These are phyloP conservation scores for Aphaenogaster floridana DNA, from an alignment of 1,140 invertebrate genomes.

Conservation along the genomic window DNA sequence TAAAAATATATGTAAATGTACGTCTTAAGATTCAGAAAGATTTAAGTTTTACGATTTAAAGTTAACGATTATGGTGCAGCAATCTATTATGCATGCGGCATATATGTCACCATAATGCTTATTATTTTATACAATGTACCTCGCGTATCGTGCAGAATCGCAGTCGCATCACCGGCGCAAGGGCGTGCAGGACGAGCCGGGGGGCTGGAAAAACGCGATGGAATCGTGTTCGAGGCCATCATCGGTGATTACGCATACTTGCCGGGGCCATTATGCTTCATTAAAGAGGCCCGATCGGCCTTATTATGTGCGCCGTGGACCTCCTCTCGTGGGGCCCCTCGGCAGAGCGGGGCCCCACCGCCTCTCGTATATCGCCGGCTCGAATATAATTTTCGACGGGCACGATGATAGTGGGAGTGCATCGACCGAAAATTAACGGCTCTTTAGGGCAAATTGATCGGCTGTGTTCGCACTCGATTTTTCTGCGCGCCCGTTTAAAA, in stretches of 20 bases:
- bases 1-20: neutral
- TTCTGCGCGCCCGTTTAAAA: slow-evolving; percentile 64
- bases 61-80: slow-evolving; percentile 6
- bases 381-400: slow-evolving; percentile 83
- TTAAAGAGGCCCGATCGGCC: slow-evolving; percentile 84
- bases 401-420: slow-evolving; percentile 74
- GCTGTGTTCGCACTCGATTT: slow-evolving; percentile 85
- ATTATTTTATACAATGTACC: slow-evolving; percentile 53
- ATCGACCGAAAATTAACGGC: slow-evolving; percentile 82
- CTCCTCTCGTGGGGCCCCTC: slow-evolving; percentile 47
- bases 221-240: slow-evolving; percentile 76
- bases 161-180: neutral
- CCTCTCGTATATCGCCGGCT: slow-evolving; percentile 59
- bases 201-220: slow-evolving; percentile 68
- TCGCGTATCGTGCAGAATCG: neutral
- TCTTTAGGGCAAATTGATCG: slow-evolving; percentile 85
- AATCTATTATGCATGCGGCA: slow-evolving; percentile 50
- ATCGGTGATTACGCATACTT: slow-evolving; percentile 84
- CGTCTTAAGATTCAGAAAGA: neutral
- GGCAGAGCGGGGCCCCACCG: slow-evolving; percentile 16
- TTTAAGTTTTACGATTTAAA: neutral
- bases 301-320: slow-evolving; percentile 81
- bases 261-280: slow-evolving; percentile 85
- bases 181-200: neutral
- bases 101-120: slow-evolving; percentile 37